Percentiles rank a stretch among this genome's conserved stretches.
Evolutionary conservation across 2,797 vertebrate genomes (phyloP).

Genomic region (Schizopygopsis malacanthus): DNA sequence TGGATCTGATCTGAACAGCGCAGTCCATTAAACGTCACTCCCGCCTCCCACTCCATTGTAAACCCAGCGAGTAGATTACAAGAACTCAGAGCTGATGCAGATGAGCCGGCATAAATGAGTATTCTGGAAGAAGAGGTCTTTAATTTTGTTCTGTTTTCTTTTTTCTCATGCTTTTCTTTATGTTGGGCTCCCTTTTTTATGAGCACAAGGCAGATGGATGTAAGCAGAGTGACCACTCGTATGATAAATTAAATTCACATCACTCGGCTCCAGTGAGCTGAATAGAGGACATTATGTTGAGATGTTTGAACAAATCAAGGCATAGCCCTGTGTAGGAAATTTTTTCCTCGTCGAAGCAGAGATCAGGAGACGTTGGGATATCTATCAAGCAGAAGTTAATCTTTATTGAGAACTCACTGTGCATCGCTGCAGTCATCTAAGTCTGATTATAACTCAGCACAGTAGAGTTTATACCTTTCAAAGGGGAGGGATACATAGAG

Average conservation of each 20-base stretch:
- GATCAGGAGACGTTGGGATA: no score
- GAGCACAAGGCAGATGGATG: slow-evolving; percentile 51
- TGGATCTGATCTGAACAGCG: slow-evolving; percentile 18
- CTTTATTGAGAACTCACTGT: no score
- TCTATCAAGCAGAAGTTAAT: no score
- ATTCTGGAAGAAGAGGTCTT: not conserved
- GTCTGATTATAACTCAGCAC: no score
- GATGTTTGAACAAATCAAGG: slow-evolving; percentile 23
- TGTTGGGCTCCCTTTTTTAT: slow-evolving; percentile 15
- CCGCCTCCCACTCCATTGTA: not conserved
- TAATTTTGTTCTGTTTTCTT: not conserved
- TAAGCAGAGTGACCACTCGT: slow-evolving; percentile 34
- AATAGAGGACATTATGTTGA: slow-evolving; percentile 31
- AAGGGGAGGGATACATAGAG: no score
- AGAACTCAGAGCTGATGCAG: not conserved
- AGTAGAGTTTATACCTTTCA: no score
- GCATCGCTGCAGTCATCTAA: no score
- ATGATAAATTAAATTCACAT: slow-evolving; percentile 56
- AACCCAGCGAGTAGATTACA: not conserved
- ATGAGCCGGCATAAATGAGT: slow-evolving; percentile 7
- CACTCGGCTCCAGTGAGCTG: slow-evolving; percentile 41
- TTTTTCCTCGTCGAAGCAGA: no score
- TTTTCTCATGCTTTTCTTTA: slow-evolving; percentile 4
- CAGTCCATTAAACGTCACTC: slow-evolving; percentile 11
- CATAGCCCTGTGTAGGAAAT: no score